Percentiles rank a stretch among this genome's conserved stretches.
Evolutionary conservation across 2,888 invertebrate species (phyloP).

Genomic region (Lasioglossum figueresi): DNA sequence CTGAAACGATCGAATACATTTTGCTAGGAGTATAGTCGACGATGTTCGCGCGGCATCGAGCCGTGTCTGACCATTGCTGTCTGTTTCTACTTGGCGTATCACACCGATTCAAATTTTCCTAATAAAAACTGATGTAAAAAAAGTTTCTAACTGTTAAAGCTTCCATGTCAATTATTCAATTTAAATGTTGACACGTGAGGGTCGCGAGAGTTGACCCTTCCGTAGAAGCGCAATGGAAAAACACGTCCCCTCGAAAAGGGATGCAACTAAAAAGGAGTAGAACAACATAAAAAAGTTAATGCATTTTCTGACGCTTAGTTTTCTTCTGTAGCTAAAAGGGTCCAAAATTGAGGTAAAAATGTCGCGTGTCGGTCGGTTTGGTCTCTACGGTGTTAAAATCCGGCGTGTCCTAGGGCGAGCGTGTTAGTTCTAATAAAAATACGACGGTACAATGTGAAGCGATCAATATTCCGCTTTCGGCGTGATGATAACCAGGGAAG

Average conservation of each 20-base stretch:
- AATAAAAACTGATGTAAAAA: not conserved
- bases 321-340: not conserved
- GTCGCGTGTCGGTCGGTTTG: not conserved
- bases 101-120: not conserved
- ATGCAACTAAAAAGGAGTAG: not conserved
- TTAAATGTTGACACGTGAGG: not conserved
- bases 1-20: not conserved
- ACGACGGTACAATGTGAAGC: not conserved
- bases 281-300: not conserved
- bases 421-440: conserved; percentile 6
- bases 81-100: not conserved
- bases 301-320: not conserved
- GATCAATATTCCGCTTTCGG: not conserved
- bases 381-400: not conserved
- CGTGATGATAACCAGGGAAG: not conserved
- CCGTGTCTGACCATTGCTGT: not conserved
- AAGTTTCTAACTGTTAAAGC: not conserved
- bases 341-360: not conserved
- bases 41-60: not conserved
- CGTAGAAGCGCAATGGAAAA: not conserved
- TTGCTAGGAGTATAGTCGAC: not conserved
- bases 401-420: not conserved
- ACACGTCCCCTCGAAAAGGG: not conserved
- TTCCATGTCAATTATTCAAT: too few species aligned
- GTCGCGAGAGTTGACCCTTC: not conserved